These are phyloP conservation scores for Nylanderia fulva DNA, from an alignment of 1,140 invertebrate genomes.

Conservation along the genomic window DNA sequence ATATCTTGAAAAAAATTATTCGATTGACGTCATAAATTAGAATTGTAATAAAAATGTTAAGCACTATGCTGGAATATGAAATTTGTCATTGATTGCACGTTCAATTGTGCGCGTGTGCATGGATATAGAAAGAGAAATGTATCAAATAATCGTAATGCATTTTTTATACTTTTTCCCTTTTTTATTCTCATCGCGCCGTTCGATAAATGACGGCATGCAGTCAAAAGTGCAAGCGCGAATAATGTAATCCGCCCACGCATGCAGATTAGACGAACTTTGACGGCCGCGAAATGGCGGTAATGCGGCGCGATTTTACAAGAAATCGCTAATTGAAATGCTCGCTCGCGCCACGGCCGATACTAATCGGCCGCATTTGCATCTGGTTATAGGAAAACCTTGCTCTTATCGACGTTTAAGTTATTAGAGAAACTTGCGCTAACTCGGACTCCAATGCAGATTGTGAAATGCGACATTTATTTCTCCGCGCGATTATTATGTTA, in stretches of 20 bases:
- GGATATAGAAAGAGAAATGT: background rate
- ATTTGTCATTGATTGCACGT: background rate
- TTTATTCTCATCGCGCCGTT: constrained; percentile 2
- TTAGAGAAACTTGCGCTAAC: constrained; percentile 39
- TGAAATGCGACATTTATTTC: constrained; percentile 41
- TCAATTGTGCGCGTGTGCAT: too few relatives aligned
- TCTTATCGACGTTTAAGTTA: constrained; percentile 52
- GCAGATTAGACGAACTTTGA: constrained; percentile 31
- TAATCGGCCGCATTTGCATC: constrained; percentile 50
- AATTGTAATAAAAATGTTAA: background rate
- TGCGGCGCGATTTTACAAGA: constrained; percentile 48
- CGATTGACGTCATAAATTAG: background rate
- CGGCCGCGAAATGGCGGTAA: constrained; percentile 39
- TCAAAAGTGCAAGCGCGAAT: constrained; percentile 46
- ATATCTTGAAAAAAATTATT: too few relatives aligned
- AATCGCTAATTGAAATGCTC: constrained; percentile 54
- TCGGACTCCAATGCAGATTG: constrained; percentile 15
- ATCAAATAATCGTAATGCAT: background rate
- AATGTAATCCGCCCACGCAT: constrained; percentile 43
- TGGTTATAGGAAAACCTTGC: constrained; percentile 54
- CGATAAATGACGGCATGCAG: constrained; percentile 14
- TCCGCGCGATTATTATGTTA: constrained; percentile 36
- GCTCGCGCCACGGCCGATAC: constrained; percentile 21
- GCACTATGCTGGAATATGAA: background rate
- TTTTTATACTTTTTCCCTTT: constrained; percentile 11